These are phyloP conservation scores for Acropora tenuis DNA, from an alignment of 64 coral and sea anemone species.

Conservation along the genomic window DNA sequence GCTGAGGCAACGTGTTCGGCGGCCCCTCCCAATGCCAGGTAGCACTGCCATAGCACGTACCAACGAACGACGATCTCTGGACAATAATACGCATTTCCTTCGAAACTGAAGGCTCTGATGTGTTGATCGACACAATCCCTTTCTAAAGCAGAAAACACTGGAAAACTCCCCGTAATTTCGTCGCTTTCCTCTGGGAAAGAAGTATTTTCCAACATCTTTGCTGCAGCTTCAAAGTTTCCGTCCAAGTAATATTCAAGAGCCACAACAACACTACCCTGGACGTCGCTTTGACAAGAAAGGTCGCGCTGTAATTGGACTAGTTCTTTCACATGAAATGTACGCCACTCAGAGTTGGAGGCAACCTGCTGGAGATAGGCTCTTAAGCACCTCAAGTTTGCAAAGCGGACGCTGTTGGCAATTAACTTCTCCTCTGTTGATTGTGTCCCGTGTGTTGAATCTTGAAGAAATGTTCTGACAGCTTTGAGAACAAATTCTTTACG, in stretches of 20 bases:
- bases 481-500: slow-evolving; percentile 4
- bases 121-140: background rate
- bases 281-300: background rate
- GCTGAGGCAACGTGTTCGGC: background rate
- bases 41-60: slow-evolving; percentile 8
- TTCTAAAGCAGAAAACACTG: slow-evolving; percentile 14
- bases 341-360: background rate
- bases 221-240: slow-evolving; percentile 21
- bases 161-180: background rate
- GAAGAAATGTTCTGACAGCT: slow-evolving; percentile 9
- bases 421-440: slow-evolving; percentile 13
- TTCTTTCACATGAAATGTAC: background rate
- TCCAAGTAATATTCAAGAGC: slow-evolving; percentile 12
- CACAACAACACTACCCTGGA: background rate
- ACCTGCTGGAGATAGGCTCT: background rate
- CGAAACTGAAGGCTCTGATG: background rate
- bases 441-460: background rate
- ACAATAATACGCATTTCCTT: slow-evolving; percentile 21
- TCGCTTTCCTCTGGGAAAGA: background rate
- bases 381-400: slow-evolving; percentile 17
- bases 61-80: slow-evolving; percentile 10
- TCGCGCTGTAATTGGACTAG: background rate
- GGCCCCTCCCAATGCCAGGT: background rate
- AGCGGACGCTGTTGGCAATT: slow-evolving; percentile 1
- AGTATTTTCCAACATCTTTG: background rate